Evolutionary conservation across 2,797 vertebrate genomes (phyloP), one percentile per base, ranked within the genome.

Genomic region (Schizopygopsis pylzovi): DNA sequence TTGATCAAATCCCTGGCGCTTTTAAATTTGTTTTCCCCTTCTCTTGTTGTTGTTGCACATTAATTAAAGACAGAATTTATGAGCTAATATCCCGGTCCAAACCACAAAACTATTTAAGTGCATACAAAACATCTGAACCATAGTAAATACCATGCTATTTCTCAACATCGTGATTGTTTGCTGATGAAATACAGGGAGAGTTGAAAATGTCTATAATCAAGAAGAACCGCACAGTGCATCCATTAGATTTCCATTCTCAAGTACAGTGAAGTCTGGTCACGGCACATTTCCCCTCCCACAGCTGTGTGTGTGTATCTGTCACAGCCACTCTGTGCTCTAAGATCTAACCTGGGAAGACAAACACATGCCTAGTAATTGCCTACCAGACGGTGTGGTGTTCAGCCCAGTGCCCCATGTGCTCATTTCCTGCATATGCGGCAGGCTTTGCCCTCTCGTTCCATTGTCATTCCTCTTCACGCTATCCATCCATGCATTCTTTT

Each of bases 291-390:
- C 54, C 63, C 81, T 77, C 70, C 80, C 33, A 63, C 78, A 79
- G 47, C 79, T 89, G 89, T 84, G 52, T 77, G 52, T 77, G 70
- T 87, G 86, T 81, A 63, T 87, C 76, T 86, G 70, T 87, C 86
- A 83, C 63, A 39, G 49, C 67, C 12, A 4, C 81, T 86, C 68
- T 87, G 68, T 65, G 59, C 56, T 83, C 76, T 81, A n/a, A 80
- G 68, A 86, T 73, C 82, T 84, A 90, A 90, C 87, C 84, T 81
- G 70, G 61, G 73, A 86, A 85, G 87, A 83, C 88, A 85, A 86
- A 88, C 88, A 88, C 82, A 87, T 86, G 82, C 56, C 87, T 76
- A 18, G 78, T 84, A 88, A 87, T 87, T 89, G 87, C 86, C 83
- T 80, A 87, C 78, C 85, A 89, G 88, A 88, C 61, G 81, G 80